Evolutionary conservation across 2,888 invertebrate genomes (phyloP), one percentile per base, ranked within the genome.

Genomic region (Parnassius smintheus): DNA sequence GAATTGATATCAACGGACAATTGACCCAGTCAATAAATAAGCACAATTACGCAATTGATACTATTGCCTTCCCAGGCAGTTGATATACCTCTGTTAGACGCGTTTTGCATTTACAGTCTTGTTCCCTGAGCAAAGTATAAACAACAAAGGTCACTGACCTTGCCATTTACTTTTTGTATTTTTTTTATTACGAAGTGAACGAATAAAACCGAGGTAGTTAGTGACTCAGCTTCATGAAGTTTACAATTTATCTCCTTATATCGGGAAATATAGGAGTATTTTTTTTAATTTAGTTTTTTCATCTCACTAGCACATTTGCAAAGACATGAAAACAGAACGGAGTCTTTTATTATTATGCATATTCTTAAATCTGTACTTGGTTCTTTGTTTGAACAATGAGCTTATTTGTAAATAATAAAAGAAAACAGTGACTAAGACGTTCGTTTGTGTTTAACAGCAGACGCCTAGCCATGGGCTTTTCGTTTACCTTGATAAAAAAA

Each of bases 31-130:
- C 78, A 82, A 85, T 83, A 77, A 80, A 82, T 81, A 81, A 73
- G 80, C 80, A 80, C 82, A 83, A 80, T 75, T 73, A 73, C 74
- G 68, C 74, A 83, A 81, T 80, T 80, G 75, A 76, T 80, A 77
- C 74, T 75, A 81, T 78, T 77, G 41, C 41, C 49, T 64, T 64
- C 64, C 49, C 64, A 57, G 52, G 56, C 64, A 53, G 56, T 63
- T 59, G 7, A 59, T 59, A 46, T n/a, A 56, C 59, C 52, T 56
- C 54, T 50, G 49, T n/a, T 22, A 12, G 48, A 58, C 22, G 41
- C 42, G 45, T 49, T 41, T 11, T 53, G 51, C 51, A 59, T 55
- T 70, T 71, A 66, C 64, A 63, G 69, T 59, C 65, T 68, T 68
- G 61, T 68, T 70, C 59, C 49, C 51, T 49, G 58, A 66, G 44